Evolutionary conservation across 92 coral and sea anemone genomes (phyloP), one percentile per base, ranked within the genome.

Genomic region (Isaurus tuberculatus): DNA sequence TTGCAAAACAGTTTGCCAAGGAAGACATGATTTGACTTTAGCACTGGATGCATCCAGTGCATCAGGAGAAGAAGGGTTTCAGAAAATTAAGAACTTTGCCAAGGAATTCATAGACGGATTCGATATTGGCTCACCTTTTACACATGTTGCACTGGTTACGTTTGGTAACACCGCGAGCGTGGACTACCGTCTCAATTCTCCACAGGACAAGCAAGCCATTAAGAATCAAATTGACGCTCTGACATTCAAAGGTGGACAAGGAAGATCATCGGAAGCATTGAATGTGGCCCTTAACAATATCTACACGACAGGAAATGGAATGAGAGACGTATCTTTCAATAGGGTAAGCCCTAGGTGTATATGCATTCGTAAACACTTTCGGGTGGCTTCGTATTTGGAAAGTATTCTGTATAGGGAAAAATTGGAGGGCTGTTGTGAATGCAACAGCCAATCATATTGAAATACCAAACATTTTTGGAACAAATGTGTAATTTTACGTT

Each of bases 91-190:
- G 86, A 69, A 69, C 4, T 88, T 91, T 43, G 89, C 91, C 4
- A 88, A 80, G 20, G 87, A 86, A 14, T 88, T 93, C 8, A 84
- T 91, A 33, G 89, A 88, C 48, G 94, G 92, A 4, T 93, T 93
- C 31, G 87, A 92, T 2, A 74, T 93, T 30, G 34, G 70, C 0
- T 79, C 46, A 17, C 33, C 57, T 16, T 77, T 75, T 10, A 80
- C 97, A 8, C 94, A 86, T 11, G 91, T 91, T 16, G 90, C 94
- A 42, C 31, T 93, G 27, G 78, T 93, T 34, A 82, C 87, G 28
- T 91, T 78, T 53, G 91, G 92, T n/a, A 46, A 77, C 19, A 70
- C 87, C 1, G 81, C 97, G 15, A 64, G 81, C 30, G 89, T 83
- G 4, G 75, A 88, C 30, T 64, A 73, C 53, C 86, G 91, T 25